phyloP scores from a whole-genome alignment of 2,797 vertebrate species.

The Pseudocheirus occidentalis region DNA sequence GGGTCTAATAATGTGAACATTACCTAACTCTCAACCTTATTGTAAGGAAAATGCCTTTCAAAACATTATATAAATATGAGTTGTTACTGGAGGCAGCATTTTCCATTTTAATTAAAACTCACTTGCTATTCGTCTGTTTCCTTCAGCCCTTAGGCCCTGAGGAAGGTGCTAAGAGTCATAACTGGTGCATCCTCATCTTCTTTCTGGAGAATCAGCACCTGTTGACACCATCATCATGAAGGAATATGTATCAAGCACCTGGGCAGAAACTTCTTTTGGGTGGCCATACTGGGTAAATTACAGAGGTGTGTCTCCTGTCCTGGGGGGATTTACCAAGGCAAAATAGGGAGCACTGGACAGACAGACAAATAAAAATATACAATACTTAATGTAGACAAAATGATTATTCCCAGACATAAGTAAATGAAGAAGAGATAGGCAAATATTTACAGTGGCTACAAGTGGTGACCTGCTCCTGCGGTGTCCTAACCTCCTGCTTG shows the following conservation, averaged over 20 bases:
- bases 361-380: slow-evolving; percentile 35
- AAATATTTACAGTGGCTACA: slow-evolving; percentile 31
- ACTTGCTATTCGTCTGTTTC: neutral
- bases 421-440: slow-evolving; percentile 48
- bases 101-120: slow-evolving; percentile 60
- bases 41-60: neutral
- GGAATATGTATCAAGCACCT: slow-evolving; percentile 22
- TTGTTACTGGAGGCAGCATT: slow-evolving; percentile 5
- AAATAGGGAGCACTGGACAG: slow-evolving; percentile 38
- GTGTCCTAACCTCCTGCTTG: neutral
- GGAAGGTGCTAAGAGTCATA: slow-evolving; percentile 37
- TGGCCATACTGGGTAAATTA: slow-evolving; percentile 37
- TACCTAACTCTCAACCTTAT: neutral
- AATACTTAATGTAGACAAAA: slow-evolving; percentile 16
- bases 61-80: slow-evolving; percentile 7
- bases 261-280: slow-evolving; percentile 30
- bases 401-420: slow-evolving; percentile 30
- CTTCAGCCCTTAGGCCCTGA: neutral
- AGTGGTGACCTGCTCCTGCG: neutral
- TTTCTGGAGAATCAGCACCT: slow-evolving; percentile 46
- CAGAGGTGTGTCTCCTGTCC: slow-evolving; percentile 27
- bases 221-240: slow-evolving; percentile 27
- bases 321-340: neutral
- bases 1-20: neutral
- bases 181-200: neutral